A percentile compares a stretch with the other conserved stretches of the same genome.
phyloP scores from a whole-genome alignment of 2,888 invertebrate genomes.

The Coenonympha arcania region DNA sequence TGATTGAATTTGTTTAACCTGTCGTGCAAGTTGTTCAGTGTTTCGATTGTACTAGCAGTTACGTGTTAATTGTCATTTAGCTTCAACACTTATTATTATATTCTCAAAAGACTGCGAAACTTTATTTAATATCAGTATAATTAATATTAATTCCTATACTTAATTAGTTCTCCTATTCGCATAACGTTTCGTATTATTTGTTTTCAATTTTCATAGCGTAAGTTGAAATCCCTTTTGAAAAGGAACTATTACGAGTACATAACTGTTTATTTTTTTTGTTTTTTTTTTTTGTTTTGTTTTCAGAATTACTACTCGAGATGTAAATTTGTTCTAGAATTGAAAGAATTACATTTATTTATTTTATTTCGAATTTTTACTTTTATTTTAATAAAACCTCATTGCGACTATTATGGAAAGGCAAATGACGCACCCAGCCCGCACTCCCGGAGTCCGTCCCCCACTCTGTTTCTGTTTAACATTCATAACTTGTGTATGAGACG shows the following conservation, averaged over 20 bases:
- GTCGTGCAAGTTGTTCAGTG: background rate
- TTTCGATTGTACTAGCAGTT: constrained; percentile 5
- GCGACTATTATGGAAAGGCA: constrained; percentile 40
- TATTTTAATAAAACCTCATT: constrained; percentile 36
- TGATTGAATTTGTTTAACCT: constrained; percentile 11
- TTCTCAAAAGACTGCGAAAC: constrained; percentile 12
- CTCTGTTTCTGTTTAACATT: constrained; percentile 24
- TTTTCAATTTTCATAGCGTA: constrained; percentile 5
- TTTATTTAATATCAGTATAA: constrained; percentile 12
- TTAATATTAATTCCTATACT: constrained; percentile 12
- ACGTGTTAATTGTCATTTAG: constrained; percentile 2
- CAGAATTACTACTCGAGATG: constrained; percentile 48
- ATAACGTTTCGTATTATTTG: constrained; percentile 13
- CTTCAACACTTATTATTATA: constrained; percentile 9
- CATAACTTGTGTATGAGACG: constrained; percentile 29
- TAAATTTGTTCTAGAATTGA: constrained; percentile 58
- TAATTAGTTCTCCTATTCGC: constrained; percentile 6
- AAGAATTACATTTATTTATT: constrained; percentile 71
- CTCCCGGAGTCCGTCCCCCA: constrained; percentile 29
- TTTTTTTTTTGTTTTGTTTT: constrained; percentile 14
- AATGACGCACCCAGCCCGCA: constrained; percentile 59
- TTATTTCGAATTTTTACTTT: constrained; percentile 55
- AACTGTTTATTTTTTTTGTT: too few species aligned
- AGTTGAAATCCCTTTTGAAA: background rate
- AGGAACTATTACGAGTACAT: constrained; percentile 11